Evolutionary conservation across 2,888 invertebrate genomes (phyloP), one percentile per base, ranked within the genome.

Genomic region (Nymphalis c-album): DNA sequence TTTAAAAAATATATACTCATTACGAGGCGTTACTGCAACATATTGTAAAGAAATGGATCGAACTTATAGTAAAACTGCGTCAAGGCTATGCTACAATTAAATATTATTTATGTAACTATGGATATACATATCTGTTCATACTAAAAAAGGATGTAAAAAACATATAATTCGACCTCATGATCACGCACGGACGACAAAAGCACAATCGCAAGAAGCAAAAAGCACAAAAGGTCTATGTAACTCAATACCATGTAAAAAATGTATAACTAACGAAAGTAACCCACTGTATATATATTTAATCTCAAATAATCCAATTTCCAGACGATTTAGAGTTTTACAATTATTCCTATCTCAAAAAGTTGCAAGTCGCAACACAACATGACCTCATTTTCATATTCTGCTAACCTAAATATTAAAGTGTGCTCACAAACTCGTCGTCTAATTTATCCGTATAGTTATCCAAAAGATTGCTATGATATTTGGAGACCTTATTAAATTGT

Each of bases 331-430:
- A 40, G 40, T 18, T 62, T 62, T 7, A 62, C 50, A 61, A 62
- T 40, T 35, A 59, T 59, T 47, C 22, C 22, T 2, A 26, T 40
- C 48, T 26, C 58, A 20, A 40, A 48, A 51, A 48, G 40, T 47
- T 17, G 46, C 50, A n/a, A 51, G 62, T 40, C 18, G 18, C 63
- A 20, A 58, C 51, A 58, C 58, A 67, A 62, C 45, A 62, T 45
- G 62, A 58, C 62, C 62, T 61, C 62, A 50, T 62, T 63, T 58
- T 61, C 58, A 18, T 67, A 50, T 67, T 61, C 47, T 45, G 26
- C 45, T 67, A 58, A 66, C 58, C 58, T 50, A 62, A 61, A 66
- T 61, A 57, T 55, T 61, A 40, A 67, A 50, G 50, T 61, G 58
- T 31, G 48, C 58, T 62, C 50, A 48, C 48, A 48, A 61, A 62